Conservation (phyloP, 2,113 vertebrate species). For the Plectropomus leopardus region DNA sequence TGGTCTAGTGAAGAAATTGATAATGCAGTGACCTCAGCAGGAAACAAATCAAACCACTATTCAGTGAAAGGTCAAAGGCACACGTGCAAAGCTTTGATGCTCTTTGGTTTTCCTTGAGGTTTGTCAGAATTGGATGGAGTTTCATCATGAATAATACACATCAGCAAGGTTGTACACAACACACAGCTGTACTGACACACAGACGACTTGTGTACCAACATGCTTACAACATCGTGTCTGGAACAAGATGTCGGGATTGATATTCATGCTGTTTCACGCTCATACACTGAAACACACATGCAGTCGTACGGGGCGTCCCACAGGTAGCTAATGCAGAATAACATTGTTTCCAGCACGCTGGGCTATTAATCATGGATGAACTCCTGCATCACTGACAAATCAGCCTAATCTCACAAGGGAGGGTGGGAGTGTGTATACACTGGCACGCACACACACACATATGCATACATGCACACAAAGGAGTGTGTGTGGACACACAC, state of each 20-base stretch:
- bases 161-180: conserved; percentile 6
- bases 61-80: conserved; percentile 16
- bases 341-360: conserved; percentile 81
- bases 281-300: conserved; percentile 58
- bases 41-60: conserved; percentile 4
- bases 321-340: conserved; percentile 84
- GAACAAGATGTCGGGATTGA: conserved; percentile 65
- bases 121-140: conserved; percentile 18
- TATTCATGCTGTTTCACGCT: conserved; percentile 51
- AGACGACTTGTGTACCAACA: conserved; percentile 50
- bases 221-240: conserved; percentile 53
- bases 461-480: conserved; percentile 17
- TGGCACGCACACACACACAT: conserved; percentile 8
- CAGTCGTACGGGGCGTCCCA: conserved; percentile 68
- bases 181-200: conserved; percentile 36
- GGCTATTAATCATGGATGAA: conserved; percentile 88
- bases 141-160: conserved; percentile 65
- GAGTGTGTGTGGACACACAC: conserved; percentile 38
- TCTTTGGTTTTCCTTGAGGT: conserved; percentile 28
- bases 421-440: conserved; percentile 42
- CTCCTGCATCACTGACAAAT: conserved; percentile 86
- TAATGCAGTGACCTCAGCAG: conserved; percentile 10
- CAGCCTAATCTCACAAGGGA: conserved; percentile 83
- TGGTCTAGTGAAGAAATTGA: not conserved
- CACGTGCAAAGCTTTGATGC: conserved; percentile 32